A percentile compares a stretch with the other conserved stretches of the same genome.
Evolutionary conservation across 2,113 vertebrate species (phyloP).

Genomic region (Phaetusa simplex): DNA sequence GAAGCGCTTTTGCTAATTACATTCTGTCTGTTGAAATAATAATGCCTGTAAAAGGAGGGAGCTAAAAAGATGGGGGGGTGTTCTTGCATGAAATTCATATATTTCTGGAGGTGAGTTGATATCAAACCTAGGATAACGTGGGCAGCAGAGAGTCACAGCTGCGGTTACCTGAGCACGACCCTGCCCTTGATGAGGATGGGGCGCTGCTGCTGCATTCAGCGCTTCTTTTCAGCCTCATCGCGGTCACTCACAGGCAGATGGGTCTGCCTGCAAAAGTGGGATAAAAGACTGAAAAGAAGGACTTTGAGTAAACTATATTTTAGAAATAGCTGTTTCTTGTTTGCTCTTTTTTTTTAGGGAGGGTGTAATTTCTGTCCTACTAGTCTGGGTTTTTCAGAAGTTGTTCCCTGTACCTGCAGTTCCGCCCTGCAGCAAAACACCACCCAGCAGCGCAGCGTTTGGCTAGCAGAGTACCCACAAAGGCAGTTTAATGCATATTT

Average conservation of each 20-base stretch:
- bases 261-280: neutral
- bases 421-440: neutral
- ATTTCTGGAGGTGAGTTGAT: neutral
- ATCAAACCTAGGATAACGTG: neutral
- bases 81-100: neutral
- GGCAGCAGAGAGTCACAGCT: neutral
- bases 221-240: neutral
- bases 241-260: neutral
- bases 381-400: neutral
- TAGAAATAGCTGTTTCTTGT: neutral
- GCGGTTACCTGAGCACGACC: neutral
- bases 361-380: neutral
- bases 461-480: accelerated
- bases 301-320: neutral
- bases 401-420: neutral
- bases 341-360: neutral
- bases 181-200: neutral
- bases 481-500: neutral
- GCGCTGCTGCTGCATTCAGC: neutral
- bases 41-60: neutral
- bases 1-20: constrained; percentile 19
- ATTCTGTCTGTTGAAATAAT: neutral
- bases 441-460: neutral
- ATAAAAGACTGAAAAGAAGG: neutral
- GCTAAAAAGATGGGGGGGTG: neutral